Conservation (phyloP, 2,797 vertebrate genomes). For the Neopelma chrysocephalum region DNA sequence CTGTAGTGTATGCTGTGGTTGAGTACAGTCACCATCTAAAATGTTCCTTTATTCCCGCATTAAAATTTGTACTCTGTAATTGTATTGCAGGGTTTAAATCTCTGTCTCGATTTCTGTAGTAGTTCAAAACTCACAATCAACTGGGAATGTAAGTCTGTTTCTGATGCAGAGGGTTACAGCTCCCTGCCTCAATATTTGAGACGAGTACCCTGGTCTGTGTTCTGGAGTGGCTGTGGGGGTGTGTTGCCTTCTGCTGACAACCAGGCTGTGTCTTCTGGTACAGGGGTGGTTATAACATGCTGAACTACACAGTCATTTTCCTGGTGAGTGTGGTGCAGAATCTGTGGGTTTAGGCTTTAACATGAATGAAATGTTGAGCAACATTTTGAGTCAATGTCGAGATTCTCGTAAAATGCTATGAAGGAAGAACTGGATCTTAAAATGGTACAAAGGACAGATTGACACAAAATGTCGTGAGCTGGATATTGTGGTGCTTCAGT, state of each 20-base stretch:
- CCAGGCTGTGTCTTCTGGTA: background rate
- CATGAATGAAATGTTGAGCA: background rate
- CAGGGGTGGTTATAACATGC: background rate
- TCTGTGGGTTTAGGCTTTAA: background rate
- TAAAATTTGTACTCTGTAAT: background rate
- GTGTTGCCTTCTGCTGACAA: background rate
- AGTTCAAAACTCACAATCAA: background rate
- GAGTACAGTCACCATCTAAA: background rate
- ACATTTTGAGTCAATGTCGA: background rate
- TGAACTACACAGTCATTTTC: background rate
- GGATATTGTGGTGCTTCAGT: background rate
- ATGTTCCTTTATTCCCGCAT: background rate
- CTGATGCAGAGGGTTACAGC: background rate
- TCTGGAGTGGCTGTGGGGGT: background rate
- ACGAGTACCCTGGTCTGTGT: fast-evolving
- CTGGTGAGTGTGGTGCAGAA: background rate
- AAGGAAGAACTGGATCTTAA: background rate
- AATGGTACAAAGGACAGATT: background rate
- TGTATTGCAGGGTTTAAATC: background rate
- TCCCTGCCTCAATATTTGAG: background rate
- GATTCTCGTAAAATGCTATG: background rate
- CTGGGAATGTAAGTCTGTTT: background rate
- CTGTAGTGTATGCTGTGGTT: background rate
- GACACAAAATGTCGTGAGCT: background rate
- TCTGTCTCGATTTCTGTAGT: background rate